Conservation (phyloP, 2,113 vertebrate genomes). For the Himantopus leucocephalus region DNA sequence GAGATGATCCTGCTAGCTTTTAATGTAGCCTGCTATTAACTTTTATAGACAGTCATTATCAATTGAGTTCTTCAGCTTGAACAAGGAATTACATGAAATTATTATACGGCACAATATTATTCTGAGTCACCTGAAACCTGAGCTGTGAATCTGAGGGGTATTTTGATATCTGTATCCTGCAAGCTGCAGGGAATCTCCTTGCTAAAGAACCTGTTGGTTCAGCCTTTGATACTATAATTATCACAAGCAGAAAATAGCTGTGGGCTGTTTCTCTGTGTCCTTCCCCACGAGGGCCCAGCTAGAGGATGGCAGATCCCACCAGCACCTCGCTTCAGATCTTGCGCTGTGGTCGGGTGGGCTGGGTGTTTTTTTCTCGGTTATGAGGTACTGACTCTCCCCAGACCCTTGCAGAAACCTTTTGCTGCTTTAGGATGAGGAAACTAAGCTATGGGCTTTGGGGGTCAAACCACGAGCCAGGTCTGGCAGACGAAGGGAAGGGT, state of each 20-base stretch:
- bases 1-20: neutral
- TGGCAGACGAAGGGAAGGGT: neutral
- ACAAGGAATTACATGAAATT: conserved; percentile 10
- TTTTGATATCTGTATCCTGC: conserved; percentile 38
- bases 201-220: conserved; percentile 50
- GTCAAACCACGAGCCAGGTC: neutral
- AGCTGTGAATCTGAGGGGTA: neutral
- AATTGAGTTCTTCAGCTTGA: conserved; percentile 13
- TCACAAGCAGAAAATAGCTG: neutral
- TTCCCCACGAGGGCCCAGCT: neutral
- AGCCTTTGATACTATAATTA: conserved; percentile 35
- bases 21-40: conserved; percentile 22
- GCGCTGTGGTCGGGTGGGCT: accelerated
- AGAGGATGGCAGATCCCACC: neutral
- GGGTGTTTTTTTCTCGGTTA: neutral
- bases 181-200: conserved; percentile 22
- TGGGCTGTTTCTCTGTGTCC: neutral
- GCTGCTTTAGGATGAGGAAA: neutral
- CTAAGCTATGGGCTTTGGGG: neutral
- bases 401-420: neutral
- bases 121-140: conserved; percentile 14
- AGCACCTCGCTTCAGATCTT: neutral
- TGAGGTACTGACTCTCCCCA: neutral
- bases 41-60: neutral
- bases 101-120: neutral